These are phyloP conservation scores for Adelognathus sp. DNA, from an alignment of 2,888 invertebrate genomes.

Conservation along the genomic window DNA sequence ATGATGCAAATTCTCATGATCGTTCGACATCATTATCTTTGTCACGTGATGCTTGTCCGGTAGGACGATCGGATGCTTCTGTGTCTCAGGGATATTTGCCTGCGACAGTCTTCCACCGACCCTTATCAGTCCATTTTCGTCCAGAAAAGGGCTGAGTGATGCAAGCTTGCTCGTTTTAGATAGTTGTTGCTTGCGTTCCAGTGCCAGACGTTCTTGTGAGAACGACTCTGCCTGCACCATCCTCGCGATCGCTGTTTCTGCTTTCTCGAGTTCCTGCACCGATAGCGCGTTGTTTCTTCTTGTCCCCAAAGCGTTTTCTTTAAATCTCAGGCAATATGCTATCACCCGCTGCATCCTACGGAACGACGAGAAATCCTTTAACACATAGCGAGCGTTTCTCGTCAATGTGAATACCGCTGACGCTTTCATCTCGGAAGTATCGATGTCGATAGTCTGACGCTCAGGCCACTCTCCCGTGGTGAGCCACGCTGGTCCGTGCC, in stretches of 20 bases:
- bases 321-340: constrained; percentile 43
- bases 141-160: constrained; percentile 28
- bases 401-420: constrained; percentile 3
- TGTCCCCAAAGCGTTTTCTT: neutral
- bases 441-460: neutral
- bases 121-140: constrained; percentile 29
- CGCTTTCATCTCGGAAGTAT: neutral
- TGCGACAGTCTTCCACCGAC: constrained; percentile 43
- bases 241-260: constrained; percentile 29
- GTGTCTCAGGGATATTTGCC: constrained; percentile 5
- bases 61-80: constrained; percentile 43
- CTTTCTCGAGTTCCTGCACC: constrained; percentile 20
- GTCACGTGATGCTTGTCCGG: constrained; percentile 29
- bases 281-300: neutral
- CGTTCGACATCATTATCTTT: constrained; percentile 25
- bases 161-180: constrained; percentile 25
- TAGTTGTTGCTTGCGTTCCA: neutral
- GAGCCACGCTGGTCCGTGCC: constrained; percentile 53
- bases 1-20: constrained; percentile 59
- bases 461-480: constrained; percentile 5
- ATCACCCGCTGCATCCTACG: constrained; percentile 10
- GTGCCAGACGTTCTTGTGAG: constrained; percentile 5
- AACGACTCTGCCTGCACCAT: constrained; percentile 29
- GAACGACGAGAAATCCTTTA: neutral
- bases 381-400: neutral